phyloP scores from a whole-genome alignment of 2,113 vertebrate genomes.

The Phalacrocorax aristotelis region DNA sequence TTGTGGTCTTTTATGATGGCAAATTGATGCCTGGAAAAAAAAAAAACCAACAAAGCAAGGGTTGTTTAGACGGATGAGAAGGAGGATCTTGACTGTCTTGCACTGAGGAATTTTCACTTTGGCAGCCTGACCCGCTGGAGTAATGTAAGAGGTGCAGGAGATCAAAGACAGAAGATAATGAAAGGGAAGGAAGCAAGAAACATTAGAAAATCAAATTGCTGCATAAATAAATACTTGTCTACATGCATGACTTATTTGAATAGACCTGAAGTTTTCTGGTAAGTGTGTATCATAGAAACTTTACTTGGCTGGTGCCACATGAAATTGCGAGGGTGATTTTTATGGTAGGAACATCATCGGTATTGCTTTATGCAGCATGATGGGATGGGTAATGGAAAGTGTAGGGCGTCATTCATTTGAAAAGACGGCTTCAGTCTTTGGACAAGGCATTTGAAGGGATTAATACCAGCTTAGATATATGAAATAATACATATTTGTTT shows the following conservation, averaged over 20 bases:
- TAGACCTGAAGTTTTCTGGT: background rate
- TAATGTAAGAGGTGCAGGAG: background rate
- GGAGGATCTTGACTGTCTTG: background rate
- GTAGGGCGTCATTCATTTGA: background rate
- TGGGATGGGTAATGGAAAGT: background rate
- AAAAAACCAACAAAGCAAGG: background rate
- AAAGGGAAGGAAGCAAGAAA: background rate
- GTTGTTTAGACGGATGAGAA: background rate
- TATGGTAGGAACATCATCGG: rapidly evolving
- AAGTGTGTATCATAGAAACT: background rate
- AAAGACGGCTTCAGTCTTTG: background rate
- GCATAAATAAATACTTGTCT: background rate
- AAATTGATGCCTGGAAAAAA: background rate
- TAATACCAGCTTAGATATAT: background rate
- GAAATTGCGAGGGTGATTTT: background rate
- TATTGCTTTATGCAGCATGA: background rate
- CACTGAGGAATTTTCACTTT: background rate
- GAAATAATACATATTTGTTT: background rate
- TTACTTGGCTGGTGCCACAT: background rate
- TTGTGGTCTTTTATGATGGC: background rate
- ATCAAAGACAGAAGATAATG: background rate
- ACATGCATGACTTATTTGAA: background rate
- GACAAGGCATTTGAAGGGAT: background rate
- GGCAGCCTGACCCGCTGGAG: background rate
- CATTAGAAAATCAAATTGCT: background rate